Evolutionary conservation across 2,888 invertebrate genomes (phyloP).

Genomic region (Ochropacha duplaris): DNA sequence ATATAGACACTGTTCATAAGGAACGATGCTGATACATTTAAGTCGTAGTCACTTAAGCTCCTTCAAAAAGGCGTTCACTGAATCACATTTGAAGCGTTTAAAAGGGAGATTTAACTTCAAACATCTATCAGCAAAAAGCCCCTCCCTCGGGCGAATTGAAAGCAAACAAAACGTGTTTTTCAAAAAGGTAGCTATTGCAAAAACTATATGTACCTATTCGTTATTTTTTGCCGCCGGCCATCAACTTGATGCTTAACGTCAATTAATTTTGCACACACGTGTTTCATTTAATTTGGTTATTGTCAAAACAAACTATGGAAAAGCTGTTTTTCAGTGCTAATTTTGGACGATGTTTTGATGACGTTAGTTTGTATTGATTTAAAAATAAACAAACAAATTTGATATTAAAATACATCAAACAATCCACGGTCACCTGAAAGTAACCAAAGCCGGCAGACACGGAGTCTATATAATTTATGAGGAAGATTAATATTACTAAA

Average conservation of each 20-base stretch:
- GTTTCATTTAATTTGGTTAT: conserved; percentile 14
- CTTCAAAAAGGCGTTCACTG: conserved; percentile 65
- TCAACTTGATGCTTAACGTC: conserved; percentile 30
- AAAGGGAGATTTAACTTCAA: conserved; percentile 80
- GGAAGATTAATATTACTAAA: no score
- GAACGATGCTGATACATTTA: conserved; percentile 31
- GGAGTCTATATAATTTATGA: no score
- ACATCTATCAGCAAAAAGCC: conserved; percentile 65
- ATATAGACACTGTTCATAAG: neutral
- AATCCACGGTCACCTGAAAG: no score
- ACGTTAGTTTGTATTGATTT: neutral
- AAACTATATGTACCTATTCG: conserved; percentile 55
- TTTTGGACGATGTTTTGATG: neutral
- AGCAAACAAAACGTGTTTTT: conserved; percentile 75
- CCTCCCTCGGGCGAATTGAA: conserved; percentile 67
- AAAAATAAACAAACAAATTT: neutral
- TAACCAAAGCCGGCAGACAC: no score
- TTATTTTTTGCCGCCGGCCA: conserved; percentile 60
- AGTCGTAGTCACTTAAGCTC: conserved; percentile 52
- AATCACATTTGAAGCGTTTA: conserved; percentile 76
- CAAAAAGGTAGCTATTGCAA: conserved; percentile 66
- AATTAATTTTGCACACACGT: conserved; percentile 34
- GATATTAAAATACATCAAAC: no score
- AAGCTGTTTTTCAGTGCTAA: neutral
- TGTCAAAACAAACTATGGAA: neutral